Evolutionary conservation across 2,888 invertebrate genomes (phyloP), one percentile per base, ranked within the genome.

Genomic region (Leptopilina myrica): DNA sequence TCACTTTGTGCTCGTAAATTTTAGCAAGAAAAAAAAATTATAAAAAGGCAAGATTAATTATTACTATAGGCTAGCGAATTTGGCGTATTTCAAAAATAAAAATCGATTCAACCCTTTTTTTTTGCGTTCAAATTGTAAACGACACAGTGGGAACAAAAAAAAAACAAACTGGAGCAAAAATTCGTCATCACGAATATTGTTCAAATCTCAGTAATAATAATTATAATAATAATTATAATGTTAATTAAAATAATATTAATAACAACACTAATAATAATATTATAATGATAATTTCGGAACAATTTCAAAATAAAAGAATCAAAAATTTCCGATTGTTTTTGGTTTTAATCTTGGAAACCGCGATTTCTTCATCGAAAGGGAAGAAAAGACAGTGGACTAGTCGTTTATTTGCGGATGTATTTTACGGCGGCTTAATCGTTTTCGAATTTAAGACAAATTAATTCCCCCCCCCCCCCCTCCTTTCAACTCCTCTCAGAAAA

Each of bases 31-130:
- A 67, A 6, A 49, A 46, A 46, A 46, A 62, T 7, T 62, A 12
- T 7, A 20, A 59, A 46, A 49, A 2, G n/a, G 20, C 46, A 46
- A 46, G 67, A 33, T 65, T 67, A 67, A 46, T 12, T 67, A 46
- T 67, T 67, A 67, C 67, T n/a, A 15, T 66, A 46, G 43, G 67
- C 67, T 67, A 67, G 67, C 46, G 15, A 20, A 43, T 67, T 67
- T 67, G 15, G 43, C n/a, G 43, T 66, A 43, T 66, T 65, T 89
- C 89, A 8, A 43, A 43, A 43, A 43, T 7, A 43, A 5, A 7
- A 43, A 43, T 43, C 8, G 43, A 43, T 43, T 43, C 89, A 89
- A 87, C 11, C 4, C 11, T 89, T 85, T 80, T 85, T 80, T 15
- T 43, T 43, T 43, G 43, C 7, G 43, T 43, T 43, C 7, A 43